Base-by-base conservation (phyloP, 2,113 vertebrate species). In the Crotalus horridus region DNA sequence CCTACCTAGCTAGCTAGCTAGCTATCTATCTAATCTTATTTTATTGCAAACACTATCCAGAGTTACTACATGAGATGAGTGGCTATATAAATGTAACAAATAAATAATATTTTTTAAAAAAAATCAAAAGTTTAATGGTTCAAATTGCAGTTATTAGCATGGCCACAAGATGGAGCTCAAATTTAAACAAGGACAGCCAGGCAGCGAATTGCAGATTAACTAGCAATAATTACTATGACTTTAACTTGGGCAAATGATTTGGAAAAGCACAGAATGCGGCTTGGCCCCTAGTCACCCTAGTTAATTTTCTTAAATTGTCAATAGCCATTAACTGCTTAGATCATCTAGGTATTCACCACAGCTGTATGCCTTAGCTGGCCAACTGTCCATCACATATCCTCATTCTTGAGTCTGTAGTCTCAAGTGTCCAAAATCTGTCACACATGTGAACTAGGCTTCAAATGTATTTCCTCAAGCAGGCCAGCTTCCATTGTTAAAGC, bases 91-190 rank as follows among this genome's bases (percentile, higher is more conserved):
- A 56, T 56, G 17, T 56, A 4, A 56, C 20, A 20, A 56, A 15
- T 56, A 56, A 56, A 56, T 15, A 56, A 56, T 56, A 20, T 8
- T 51, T 51, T 64, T 81, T 39, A 0, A 48, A 46, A 33, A 17
- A 81, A 81, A 81, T 43, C 74, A 9, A 81, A 39, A 81, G 6
- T 81, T 81, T 21, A 81, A 74, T 21, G 8, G 9, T 86, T 33
- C 55, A 29, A 29, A 87, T 51, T 89, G 74, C 89, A 96, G 89
- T 96, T 74, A 88, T 93, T 10, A 58, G 6, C 0, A 0, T 2
- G 26, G n/a, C 96, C 97, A 90, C 95, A 1, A 97, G 97, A 93
- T 96, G 97, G 97, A 89, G 69, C 21, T 86, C 90, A 94, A 94
- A 94, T 43, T 93, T 96, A 95, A 96, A 95, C 92, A 87, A 20